phyloP scores from a whole-genome alignment of 2,113 vertebrate species.

The Oncorhynchus tshawytscha region DNA sequence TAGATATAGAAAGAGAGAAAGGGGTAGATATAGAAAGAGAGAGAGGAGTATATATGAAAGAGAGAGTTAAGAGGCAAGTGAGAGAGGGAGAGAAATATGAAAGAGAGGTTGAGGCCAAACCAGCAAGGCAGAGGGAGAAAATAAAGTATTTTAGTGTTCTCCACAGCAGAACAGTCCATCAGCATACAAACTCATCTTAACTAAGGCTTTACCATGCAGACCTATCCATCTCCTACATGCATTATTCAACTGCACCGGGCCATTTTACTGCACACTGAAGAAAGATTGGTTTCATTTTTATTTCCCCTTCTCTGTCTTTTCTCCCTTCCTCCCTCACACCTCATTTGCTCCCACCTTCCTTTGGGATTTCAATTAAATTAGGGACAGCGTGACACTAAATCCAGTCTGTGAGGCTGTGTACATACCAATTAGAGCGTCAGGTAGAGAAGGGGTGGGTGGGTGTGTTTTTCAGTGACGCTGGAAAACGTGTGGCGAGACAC shows the following conservation, averaged over 20 bases:
- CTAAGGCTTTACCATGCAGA: slow-evolving; percentile 45
- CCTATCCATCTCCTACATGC: slow-evolving; percentile 76
- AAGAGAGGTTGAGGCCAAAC: background rate
- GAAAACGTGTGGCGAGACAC: too few relatives aligned
- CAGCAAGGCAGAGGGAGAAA: background rate
- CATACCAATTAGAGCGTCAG: slow-evolving; percentile 76
- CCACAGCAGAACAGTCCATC: slow-evolving; percentile 50
- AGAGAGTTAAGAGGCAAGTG: too few relatives aligned
- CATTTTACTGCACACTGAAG: slow-evolving; percentile 73
- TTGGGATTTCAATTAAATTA: slow-evolving; percentile 79
- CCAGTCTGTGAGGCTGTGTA: slow-evolving; percentile 68
- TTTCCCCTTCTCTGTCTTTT: slow-evolving; percentile 68
- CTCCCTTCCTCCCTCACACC: slow-evolving; percentile 24
- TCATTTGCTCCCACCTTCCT: slow-evolving; percentile 55
- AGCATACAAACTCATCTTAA: slow-evolving; percentile 69
- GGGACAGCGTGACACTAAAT: slow-evolving; percentile 75
- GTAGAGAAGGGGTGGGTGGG: slow-evolving; percentile 23
- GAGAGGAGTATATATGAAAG: too few relatives aligned
- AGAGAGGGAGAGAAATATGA: too few relatives aligned
- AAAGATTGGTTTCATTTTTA: slow-evolving; percentile 78
- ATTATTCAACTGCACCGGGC: slow-evolving; percentile 72
- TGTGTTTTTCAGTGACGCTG: too few relatives aligned
- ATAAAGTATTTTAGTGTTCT: slow-evolving; percentile 48
- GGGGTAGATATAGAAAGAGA: too few relatives aligned
- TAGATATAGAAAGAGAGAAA: background rate